These are phyloP conservation scores for Ciconia boyciana DNA, from an alignment of 2,113 vertebrate species.

Conservation along the genomic window DNA sequence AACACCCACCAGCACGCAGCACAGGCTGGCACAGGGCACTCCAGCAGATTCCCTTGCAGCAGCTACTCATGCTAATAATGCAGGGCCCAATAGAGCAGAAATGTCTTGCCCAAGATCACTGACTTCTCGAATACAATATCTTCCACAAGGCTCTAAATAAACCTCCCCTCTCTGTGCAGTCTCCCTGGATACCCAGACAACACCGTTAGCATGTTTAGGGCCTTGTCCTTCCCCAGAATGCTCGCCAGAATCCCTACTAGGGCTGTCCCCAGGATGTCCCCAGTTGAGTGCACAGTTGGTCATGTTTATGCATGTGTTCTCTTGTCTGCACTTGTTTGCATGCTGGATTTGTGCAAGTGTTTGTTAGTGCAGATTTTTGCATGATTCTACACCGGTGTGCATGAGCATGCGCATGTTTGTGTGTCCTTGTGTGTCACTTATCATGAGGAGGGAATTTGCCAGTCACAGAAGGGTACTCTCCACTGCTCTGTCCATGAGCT, in stretches of 20 bases:
- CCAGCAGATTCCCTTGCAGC: background rate
- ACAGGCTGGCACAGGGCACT: background rate
- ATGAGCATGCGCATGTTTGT: background rate
- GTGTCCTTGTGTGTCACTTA: background rate
- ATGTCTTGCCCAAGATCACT: background rate
- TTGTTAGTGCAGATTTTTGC: background rate
- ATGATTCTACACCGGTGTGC: background rate
- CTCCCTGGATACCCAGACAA: background rate
- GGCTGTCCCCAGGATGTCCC: background rate
- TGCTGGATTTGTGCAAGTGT: background rate
- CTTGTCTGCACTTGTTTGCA: background rate
- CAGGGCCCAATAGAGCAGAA: no score
- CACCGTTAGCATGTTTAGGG: background rate
- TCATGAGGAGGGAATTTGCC: background rate
- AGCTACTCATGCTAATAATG: background rate
- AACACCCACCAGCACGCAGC: background rate
- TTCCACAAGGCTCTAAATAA: background rate
- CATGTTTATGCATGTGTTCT: background rate
- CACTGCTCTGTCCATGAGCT: background rate
- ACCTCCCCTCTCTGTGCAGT: background rate
- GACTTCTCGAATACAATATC: background rate
- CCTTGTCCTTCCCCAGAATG: background rate
- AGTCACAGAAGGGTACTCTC: background rate
- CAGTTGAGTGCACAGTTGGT: background rate
- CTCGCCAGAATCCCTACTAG: background rate